These are phyloP conservation scores for Anguilla pacifica DNA, from an alignment of 2,797 vertebrate genomes.

Conservation along the genomic window DNA sequence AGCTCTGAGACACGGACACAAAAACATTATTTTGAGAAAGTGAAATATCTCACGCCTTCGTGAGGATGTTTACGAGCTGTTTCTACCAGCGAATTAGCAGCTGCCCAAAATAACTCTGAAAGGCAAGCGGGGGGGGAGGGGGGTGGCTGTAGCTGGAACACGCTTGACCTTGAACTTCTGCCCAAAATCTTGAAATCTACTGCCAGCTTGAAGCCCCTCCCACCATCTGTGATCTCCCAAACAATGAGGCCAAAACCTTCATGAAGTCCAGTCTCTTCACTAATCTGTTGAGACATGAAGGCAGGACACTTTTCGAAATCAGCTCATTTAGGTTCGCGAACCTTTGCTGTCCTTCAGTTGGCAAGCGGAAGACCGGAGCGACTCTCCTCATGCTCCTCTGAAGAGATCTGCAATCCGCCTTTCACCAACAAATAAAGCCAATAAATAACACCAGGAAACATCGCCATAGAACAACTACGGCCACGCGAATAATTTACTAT, in stretches of 20 bases:
- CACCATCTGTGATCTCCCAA: constrained; percentile 4
- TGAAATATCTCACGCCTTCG: background rate
- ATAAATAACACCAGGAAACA: constrained; percentile 17
- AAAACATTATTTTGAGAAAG: background rate
- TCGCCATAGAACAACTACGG: constrained; percentile 20
- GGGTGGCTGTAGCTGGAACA: background rate
- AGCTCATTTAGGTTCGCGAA: background rate
- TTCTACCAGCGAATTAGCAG: background rate
- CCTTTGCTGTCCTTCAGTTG: background rate
- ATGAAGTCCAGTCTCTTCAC: constrained; percentile 20
- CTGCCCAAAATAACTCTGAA: background rate
- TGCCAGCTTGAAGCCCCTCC: background rate
- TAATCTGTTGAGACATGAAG: background rate
- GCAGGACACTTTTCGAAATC: constrained; percentile 8
- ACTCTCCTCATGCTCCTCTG: background rate
- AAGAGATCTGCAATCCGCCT: background rate
- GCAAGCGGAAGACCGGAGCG: background rate
- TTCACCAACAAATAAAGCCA: constrained; percentile 4
- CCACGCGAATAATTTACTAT: constrained; percentile 42
- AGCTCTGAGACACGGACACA: background rate
- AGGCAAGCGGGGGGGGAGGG: background rate
- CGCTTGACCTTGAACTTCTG: constrained; percentile 42
- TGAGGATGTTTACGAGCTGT: background rate
- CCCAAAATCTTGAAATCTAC: constrained; percentile 26
- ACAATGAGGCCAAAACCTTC: constrained; percentile 14